Percentiles rank a stretch among this genome's conserved stretches.
Conservation (phyloP, 2,113 vertebrate genomes). For the Pseudorasbora parva region DNA sequence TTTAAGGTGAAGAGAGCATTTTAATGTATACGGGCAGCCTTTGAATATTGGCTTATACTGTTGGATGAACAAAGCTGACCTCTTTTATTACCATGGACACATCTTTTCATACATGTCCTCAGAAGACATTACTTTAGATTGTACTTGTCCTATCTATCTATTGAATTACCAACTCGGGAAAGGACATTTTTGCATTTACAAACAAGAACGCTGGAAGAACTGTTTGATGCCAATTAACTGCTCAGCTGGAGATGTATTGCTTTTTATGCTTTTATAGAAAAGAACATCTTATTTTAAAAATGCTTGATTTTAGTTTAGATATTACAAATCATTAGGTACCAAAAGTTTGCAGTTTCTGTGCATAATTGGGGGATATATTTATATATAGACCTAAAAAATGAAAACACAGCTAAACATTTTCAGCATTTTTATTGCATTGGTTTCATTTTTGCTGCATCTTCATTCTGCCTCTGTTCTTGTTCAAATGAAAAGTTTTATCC, state of each 20-base stretch:
- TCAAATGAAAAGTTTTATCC: background rate
- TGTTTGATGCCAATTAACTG: conserved; percentile 7
- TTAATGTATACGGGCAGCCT: conserved; percentile 8
- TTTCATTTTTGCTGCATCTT: background rate
- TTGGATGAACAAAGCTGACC: background rate
- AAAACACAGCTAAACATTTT: conserved; percentile 5
- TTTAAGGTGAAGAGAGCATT: conserved; percentile 3
- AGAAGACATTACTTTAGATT: background rate
- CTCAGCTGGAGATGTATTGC: background rate
- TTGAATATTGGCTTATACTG: background rate
- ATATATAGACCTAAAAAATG: background rate
- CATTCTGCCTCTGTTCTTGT: background rate
- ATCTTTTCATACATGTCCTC: background rate
- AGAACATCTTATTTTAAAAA: background rate
- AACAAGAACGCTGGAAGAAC: background rate
- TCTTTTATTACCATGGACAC: background rate
- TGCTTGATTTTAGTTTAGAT: background rate
- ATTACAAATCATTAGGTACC: background rate
- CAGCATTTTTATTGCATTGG: background rate
- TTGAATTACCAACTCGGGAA: background rate
- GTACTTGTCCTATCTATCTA: background rate
- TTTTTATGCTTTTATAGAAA: conserved; percentile 1
- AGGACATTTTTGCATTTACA: background rate
- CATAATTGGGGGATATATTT: background rate
- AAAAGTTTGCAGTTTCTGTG: background rate